Percentiles rank a stretch among this genome's conserved stretches.
Evolutionary conservation across 2,888 invertebrate genomes (phyloP).

Genomic region (Drosophila nigricruria): DNA sequence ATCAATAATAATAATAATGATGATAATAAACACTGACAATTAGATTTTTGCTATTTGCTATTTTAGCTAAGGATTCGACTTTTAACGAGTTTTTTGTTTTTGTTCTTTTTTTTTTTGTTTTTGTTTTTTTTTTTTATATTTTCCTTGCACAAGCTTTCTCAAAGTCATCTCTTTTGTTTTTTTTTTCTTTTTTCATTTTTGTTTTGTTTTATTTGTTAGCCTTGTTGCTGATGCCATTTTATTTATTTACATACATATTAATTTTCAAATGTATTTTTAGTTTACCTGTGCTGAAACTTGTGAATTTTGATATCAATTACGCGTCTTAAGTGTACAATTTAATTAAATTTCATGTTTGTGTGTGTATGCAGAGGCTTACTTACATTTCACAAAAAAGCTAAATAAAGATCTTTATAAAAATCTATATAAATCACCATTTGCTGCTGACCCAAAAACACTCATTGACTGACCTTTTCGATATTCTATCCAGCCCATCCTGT

Average conservation of each 20-base stretch:
- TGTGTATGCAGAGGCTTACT: conserved; percentile 54
- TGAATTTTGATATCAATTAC: conserved; percentile 76
- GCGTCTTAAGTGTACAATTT: conserved; percentile 66
- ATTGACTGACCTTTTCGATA: conserved; percentile 25
- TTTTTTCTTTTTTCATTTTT: conserved; percentile 18
- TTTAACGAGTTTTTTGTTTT: conserved; percentile 27
- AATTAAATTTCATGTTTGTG: conserved; percentile 26
- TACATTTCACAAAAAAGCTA: conserved; percentile 60
- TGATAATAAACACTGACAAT: conserved; percentile 75
- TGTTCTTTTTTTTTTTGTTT: conserved; percentile 26
- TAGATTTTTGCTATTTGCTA: conserved; percentile 67
- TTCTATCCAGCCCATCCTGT: conserved; percentile 24
- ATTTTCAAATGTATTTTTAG: conserved; percentile 65
- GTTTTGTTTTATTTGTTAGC: conserved; percentile 19
- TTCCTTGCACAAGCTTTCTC: conserved; percentile 66
- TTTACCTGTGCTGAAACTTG: conserved; percentile 74
- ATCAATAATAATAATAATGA: conserved; percentile 70
- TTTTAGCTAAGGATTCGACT: conserved; percentile 70
- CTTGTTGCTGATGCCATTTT: conserved; percentile 23
- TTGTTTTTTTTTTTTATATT: conserved; percentile 27
- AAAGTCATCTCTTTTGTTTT: conserved; percentile 38
- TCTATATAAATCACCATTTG: conserved; percentile 74
- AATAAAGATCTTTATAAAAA: conserved; percentile 65
- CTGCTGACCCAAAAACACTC: conserved; percentile 54
- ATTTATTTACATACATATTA: conserved; percentile 55